Evolutionary conservation across 2,888 invertebrate species (phyloP).

Genomic region (Apoda limacodes): DNA sequence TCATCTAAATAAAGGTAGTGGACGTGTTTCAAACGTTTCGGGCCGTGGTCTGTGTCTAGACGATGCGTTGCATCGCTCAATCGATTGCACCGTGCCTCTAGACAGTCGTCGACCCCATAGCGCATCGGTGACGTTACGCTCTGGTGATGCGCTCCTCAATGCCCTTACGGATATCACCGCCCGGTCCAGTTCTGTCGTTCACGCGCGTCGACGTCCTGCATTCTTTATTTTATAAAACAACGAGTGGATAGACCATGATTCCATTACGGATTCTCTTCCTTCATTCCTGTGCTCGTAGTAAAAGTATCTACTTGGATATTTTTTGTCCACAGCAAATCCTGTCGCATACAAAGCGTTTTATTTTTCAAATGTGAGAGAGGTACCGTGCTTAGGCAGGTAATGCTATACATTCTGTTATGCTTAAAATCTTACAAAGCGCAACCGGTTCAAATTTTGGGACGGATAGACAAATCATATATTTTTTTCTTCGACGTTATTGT

Average conservation of each 20-base stretch:
- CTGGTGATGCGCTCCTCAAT: slow-evolving; percentile 61
- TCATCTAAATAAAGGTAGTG: slow-evolving; percentile 65
- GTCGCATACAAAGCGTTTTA: too few relatives aligned
- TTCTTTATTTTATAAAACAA: too few relatives aligned
- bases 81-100: slow-evolving; percentile 64
- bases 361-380: too few relatives aligned
- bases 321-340: too few relatives aligned
- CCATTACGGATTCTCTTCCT: too few relatives aligned
- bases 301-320: too few relatives aligned
- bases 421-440: slow-evolving; percentile 31
- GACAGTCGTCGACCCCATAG: slow-evolving; percentile 66
- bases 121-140: slow-evolving; percentile 69
- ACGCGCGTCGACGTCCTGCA: slow-evolving; percentile 26
- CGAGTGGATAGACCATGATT: too few relatives aligned
- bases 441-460: slow-evolving; percentile 39
- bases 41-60: slow-evolving; percentile 62
- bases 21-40: slow-evolving; percentile 57
- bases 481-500: slow-evolving; percentile 24
- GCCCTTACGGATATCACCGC: slow-evolving; percentile 46
- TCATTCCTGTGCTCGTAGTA: too few relatives aligned
- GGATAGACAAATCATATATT: slow-evolving; percentile 30
- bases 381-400: too few relatives aligned
- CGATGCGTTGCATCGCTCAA: slow-evolving; percentile 64
- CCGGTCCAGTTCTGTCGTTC: slow-evolving; percentile 35
- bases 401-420: slow-evolving; percentile 38